Conservation (phyloP, 2,888 invertebrate species). For the Dioctria linearis region DNA sequence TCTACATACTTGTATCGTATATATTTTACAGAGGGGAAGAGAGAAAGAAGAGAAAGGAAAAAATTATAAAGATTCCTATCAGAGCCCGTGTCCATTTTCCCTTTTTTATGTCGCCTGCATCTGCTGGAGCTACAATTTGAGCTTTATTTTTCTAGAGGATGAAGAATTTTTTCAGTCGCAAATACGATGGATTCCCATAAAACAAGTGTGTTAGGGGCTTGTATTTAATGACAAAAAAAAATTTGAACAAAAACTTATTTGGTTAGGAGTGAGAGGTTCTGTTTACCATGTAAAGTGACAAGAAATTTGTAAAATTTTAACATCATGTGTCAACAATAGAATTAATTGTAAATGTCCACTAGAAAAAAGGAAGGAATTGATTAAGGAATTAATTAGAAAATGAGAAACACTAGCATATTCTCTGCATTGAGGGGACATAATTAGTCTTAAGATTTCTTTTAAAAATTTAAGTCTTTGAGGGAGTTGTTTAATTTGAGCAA, state of each 20-base stretch:
- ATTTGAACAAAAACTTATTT: too few species aligned
- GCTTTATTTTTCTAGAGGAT: not conserved
- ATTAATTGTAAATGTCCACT: too few species aligned
- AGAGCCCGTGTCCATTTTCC: conserved; percentile 8
- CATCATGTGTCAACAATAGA: too few species aligned
- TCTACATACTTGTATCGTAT: not conserved
- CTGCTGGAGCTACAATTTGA: not conserved
- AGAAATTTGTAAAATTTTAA: not conserved
- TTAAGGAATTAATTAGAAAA: too few species aligned
- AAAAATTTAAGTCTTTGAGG: too few species aligned
- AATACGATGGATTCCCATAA: not conserved
- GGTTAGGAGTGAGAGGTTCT: not conserved
- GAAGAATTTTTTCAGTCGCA: not conserved
- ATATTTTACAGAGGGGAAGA: not conserved
- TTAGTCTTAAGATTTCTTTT: too few species aligned
- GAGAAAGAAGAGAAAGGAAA: too few species aligned
- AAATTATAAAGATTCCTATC: not conserved
- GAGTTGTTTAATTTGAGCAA: too few species aligned
- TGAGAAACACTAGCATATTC: too few species aligned
- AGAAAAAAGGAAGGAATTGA: too few species aligned
- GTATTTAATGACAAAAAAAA: not conserved
- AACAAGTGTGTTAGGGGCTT: not conserved
- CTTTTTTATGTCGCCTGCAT: not conserved
- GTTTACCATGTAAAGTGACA: conserved; percentile 2
- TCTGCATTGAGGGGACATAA: too few species aligned